phyloP scores from a whole-genome alignment of 37 sponge, comb jelly and placozoan species.

The Diacarnus erythraeanus region DNA sequence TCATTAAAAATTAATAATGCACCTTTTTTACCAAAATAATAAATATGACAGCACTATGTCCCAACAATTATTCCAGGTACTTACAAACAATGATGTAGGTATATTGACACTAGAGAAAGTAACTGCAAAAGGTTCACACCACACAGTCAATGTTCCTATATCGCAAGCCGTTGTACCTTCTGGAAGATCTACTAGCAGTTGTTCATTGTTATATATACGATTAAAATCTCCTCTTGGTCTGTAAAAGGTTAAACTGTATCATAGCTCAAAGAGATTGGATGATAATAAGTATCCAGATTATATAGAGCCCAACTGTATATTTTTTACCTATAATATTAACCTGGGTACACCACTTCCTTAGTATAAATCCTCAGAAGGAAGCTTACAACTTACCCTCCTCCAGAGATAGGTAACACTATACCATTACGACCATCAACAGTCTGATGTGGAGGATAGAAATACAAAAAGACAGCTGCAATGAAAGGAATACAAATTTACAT shows the following conservation, averaged over 20 bases:
- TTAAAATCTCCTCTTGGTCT: neutral
- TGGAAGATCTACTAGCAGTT: neutral
- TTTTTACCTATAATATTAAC: no score
- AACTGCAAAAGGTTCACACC: conserved; percentile 30
- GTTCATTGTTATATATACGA: neutral
- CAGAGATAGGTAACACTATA: neutral
- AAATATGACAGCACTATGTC: neutral
- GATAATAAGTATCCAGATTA: no score
- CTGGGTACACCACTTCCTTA: no score
- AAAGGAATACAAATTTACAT: neutral
- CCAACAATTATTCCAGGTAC: neutral
- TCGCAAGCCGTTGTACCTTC: conserved; percentile 13
- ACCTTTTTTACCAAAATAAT: no score
- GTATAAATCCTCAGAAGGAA: no score
- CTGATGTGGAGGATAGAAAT: neutral
- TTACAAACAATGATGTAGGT: neutral
- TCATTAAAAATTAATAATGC: no score
- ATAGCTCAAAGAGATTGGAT: no score
- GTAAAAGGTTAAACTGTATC: no score
- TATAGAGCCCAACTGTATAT: neutral
- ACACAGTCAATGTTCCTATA: conserved; percentile 40
- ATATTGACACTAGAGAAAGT: conserved; percentile 4
- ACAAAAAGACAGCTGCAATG: neutral
- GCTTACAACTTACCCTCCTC: neutral
- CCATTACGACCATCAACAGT: neutral